Percentiles rank a stretch among this genome's conserved stretches.
These are phyloP conservation scores for Xyrauchen texanus DNA, from an alignment of 2,113 vertebrate genomes.

Conservation along the genomic window DNA sequence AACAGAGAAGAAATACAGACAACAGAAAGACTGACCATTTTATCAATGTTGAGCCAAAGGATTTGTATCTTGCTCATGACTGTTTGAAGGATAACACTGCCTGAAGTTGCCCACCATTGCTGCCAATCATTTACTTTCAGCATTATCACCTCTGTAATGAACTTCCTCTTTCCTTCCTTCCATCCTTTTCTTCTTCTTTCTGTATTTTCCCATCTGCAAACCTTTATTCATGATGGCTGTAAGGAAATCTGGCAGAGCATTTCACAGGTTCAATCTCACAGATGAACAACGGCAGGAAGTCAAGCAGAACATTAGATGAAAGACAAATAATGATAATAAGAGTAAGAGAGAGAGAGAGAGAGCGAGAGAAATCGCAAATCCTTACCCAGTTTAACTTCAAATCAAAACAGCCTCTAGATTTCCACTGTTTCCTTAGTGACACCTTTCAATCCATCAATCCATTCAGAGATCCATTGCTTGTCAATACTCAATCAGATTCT, in stretches of 20 bases:
- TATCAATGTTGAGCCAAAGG: background rate
- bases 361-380: background rate
- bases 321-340: slow-evolving; percentile 30
- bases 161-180: slow-evolving; percentile 30
- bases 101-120: slow-evolving; percentile 40
- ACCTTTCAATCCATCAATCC: slow-evolving; percentile 10
- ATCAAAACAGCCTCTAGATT: slow-evolving; percentile 4
- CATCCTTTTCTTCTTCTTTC: slow-evolving; percentile 13
- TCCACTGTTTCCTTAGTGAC: slow-evolving; percentile 14
- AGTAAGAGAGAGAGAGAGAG: background rate
- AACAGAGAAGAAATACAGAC: background rate
- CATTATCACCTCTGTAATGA: slow-evolving; percentile 52
- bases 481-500: slow-evolving; percentile 22
- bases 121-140: slow-evolving; percentile 45
- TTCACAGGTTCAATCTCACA: slow-evolving; percentile 41
- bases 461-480: background rate
- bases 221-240: slow-evolving; percentile 36
- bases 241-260: slow-evolving; percentile 2
- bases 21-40: slow-evolving; percentile 8
- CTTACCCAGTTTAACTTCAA: background rate
- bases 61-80: slow-evolving; percentile 10
- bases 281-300: slow-evolving; percentile 42
- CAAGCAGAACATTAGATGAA: slow-evolving; percentile 50
- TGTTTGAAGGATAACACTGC: slow-evolving; percentile 24
- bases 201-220: slow-evolving; percentile 29